Base-by-base conservation (phyloP, 1,140 invertebrate species). In the Lucilia sericata region DNA sequence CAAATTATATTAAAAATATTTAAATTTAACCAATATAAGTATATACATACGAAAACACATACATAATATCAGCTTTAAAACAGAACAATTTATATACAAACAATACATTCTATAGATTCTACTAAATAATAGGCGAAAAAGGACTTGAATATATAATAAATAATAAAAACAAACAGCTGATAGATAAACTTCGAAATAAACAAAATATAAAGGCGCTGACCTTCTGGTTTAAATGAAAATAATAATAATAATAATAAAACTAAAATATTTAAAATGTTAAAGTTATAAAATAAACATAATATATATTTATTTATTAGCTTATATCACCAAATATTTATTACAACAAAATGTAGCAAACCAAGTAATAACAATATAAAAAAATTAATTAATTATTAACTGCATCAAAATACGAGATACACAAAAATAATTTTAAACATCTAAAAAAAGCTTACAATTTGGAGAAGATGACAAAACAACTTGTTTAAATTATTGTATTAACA, bases 131-230 rank as follows among this genome's bases (percentile, higher is more conserved):
- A 42, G 14, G 51, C 17, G 17, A 55, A 82, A 25, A 82, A 82
- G 47, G 47, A 82, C 80, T 55, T 82, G 19, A 82, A 17, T 25
- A 55, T 25, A 82, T 25, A 60, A 51, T n/a, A n/a, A n/a, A n/a
- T n/a, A n/a, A n/a, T n/a, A 82, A 60, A 55, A 55, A 21, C 30
- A 34, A 47, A 75, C 82, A 85, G 83, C 84, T 86, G 85, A 84
- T 84, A 30, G 25, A 30, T 84, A 86, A 70, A 82, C 81, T 65
- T 84, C 84, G 84, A 85, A 21, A 82, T 85, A 86, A 84, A 86
- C 74, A 65, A 85, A 65, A 65, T 82, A 82, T 34, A 65, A 84
- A 88, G 84, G 82, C 87, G 87, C 86, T 89, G 88, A 87, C 88
- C 87, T 86, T 84, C 85, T 86, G 86, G 82, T 87, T 86, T 78